Evolutionary conservation across 2,888 invertebrate species (phyloP), one percentile per base, ranked within the genome.

Genomic region (Drosophila tanythrix): DNA sequence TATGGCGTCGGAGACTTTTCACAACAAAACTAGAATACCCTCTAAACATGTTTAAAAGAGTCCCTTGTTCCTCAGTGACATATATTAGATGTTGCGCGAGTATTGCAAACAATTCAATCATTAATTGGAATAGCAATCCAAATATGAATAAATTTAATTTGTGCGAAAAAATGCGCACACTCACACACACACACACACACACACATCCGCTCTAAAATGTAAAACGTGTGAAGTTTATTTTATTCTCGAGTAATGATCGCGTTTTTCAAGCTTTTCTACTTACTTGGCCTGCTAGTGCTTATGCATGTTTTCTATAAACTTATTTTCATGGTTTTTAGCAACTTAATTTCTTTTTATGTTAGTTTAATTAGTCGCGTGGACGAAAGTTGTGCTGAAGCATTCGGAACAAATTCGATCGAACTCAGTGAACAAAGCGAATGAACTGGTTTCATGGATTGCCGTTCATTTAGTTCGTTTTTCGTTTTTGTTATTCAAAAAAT

Each of bases 301-400:
- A 21, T 11, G 29, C 79, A 74, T 79, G 40, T 59, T 73, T 35
- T 27, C 4, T 55, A 64, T 18, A 8, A 68, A 53, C 29, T 36
- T 58, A 11, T 43, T 40, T 53, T 35, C 21, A 40, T 59, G 18
- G 6, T 52, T 59, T 51, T 18, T 29, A 33, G 33, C 11, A 40
- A 63, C 48, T 48, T 35, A 62, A 36, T 35, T 65, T 29, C 0
- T 13, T 35, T 60, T n/a, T 51, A 48, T 27, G 60, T 35, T 21
- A 29, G 29, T 35, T 40, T 59, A 63, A 68, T 36, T 52, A 43
- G 59, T 68, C 51, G 73, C 78, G 68, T 81, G 56, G 51, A 77
- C 64, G 59, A 33, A 6, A 52, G 43, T 56, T 65, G 35, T 46
- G 29, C 51, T 21, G 7, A 65, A 58, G 33, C 48, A 33, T 31